Percentiles rank a stretch among this genome's conserved stretches.
phyloP scores from a whole-genome alignment of 2,113 vertebrate species.

The Blennius ocellaris region DNA sequence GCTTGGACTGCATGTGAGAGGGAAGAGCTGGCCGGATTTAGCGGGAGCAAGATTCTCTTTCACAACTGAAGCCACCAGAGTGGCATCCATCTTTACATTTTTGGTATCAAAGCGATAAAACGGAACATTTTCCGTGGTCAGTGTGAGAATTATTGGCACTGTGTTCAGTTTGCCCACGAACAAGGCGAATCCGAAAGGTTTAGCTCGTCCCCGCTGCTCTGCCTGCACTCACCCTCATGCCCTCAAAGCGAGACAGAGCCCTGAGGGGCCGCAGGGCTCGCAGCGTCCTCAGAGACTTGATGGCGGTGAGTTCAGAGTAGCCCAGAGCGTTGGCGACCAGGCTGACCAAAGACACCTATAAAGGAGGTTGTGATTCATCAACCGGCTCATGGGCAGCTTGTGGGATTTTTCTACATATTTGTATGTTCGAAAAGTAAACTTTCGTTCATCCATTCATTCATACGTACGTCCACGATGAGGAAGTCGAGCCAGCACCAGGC shows the following conservation, averaged over 20 bases:
- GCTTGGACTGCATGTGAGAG: no score
- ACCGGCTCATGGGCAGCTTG: no score
- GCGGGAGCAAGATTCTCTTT: no score
- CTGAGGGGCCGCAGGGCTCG: constrained; percentile 95
- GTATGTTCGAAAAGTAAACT: no score
- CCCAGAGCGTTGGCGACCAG: constrained; percentile 94
- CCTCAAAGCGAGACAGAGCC: constrained; percentile 98
- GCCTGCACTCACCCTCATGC: constrained; percentile 94
- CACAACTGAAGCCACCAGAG: no score
- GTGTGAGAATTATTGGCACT: neutral
- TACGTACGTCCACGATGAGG: constrained; percentile 97
- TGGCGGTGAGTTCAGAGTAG: constrained; percentile 94
- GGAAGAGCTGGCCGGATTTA: no score
- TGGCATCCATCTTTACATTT: no score
- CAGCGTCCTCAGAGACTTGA: constrained; percentile 96
- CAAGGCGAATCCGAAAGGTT: neutral
- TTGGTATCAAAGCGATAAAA: neutral
- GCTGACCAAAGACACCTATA: constrained; percentile 96
- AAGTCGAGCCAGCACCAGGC: constrained; percentile 99
- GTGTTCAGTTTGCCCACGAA: constrained; percentile 6
- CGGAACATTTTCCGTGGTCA: no score
- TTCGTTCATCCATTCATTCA: no score
- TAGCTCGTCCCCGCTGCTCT: neutral
- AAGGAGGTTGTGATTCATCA: neutral
- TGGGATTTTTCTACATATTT: no score